Conservation (phyloP, 92 coral and sea anemone species). For the Actinernus sp. region DNA sequence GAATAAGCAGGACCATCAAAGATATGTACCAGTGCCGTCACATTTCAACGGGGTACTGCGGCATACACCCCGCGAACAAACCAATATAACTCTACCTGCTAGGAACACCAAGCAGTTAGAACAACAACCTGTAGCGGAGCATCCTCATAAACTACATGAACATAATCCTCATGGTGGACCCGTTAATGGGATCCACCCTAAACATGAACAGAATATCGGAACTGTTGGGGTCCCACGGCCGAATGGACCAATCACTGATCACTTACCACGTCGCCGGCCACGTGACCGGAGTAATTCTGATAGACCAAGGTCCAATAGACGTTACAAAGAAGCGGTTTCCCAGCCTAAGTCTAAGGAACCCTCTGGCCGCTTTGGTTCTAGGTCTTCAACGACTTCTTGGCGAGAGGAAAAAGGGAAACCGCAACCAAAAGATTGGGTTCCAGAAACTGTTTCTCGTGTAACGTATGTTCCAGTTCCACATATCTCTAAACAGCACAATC, state of each 20-base stretch:
- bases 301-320: slow-evolving; percentile 31
- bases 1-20: slow-evolving; percentile 2
- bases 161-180: slow-evolving; percentile 25
- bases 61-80: slow-evolving; percentile 14
- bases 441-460: slow-evolving; percentile 54
- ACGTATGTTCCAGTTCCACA: slow-evolving; percentile 95
- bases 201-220: neutral
- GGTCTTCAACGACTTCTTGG: slow-evolving; percentile 67
- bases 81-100: too few species aligned
- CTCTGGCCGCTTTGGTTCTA: slow-evolving; percentile 32
- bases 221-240: neutral
- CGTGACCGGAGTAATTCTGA: slow-evolving; percentile 26
- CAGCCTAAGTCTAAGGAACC: neutral
- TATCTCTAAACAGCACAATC: slow-evolving; percentile 8
- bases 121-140: neutral
- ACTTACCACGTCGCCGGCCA: slow-evolving; percentile 27
- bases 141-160: neutral
- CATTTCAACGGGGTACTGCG: slow-evolving; percentile 15
- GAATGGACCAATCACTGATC: slow-evolving; percentile 13
- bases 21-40: slow-evolving; percentile 21
- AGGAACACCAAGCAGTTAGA: neutral
- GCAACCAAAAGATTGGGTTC: slow-evolving; percentile 78
- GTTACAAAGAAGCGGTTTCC: slow-evolving; percentile 17
- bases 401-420: slow-evolving; percentile 87
- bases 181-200: slow-evolving; percentile 1